Conservation (phyloP, 2,888 invertebrate genomes). For the Perdita meconis region DNA sequence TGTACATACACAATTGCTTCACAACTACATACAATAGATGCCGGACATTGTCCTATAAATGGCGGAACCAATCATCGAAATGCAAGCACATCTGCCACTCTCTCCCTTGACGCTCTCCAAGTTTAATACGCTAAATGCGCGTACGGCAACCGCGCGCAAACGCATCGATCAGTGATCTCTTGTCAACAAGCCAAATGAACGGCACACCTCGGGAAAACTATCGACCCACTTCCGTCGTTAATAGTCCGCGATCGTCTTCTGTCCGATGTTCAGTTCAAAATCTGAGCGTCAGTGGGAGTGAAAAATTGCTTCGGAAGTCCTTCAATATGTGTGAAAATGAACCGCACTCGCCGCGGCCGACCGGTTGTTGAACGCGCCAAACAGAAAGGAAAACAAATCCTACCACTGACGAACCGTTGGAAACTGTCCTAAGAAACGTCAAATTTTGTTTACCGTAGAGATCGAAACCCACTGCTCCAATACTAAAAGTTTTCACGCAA, state of each 20-base stretch:
- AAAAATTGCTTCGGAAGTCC: not conserved
- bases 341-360: constrained; percentile 19
- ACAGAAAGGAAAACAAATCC: constrained; percentile 38
- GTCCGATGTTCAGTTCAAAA: not conserved
- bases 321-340: constrained; percentile 7
- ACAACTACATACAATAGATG: no score
- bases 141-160: not conserved
- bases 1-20: no score
- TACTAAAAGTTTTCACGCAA: not conserved
- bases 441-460: not conserved
- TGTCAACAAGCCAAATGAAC: constrained; percentile 1
- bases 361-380: constrained; percentile 26
- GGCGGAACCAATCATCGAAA: no score
- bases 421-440: not conserved
- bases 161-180: constrained; percentile 17
- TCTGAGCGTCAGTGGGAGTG: not conserved
- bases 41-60: no score
- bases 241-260: not conserved
- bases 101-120: no score
- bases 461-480: not conserved
- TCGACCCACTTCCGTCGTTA: not conserved
- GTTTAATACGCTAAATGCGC: not conserved
- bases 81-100: no score
- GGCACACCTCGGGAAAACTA: not conserved
- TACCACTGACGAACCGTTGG: constrained; percentile 3